Base-by-base conservation (phyloP, 2,113 vertebrate species). In the Scortum barcoo region DNA sequence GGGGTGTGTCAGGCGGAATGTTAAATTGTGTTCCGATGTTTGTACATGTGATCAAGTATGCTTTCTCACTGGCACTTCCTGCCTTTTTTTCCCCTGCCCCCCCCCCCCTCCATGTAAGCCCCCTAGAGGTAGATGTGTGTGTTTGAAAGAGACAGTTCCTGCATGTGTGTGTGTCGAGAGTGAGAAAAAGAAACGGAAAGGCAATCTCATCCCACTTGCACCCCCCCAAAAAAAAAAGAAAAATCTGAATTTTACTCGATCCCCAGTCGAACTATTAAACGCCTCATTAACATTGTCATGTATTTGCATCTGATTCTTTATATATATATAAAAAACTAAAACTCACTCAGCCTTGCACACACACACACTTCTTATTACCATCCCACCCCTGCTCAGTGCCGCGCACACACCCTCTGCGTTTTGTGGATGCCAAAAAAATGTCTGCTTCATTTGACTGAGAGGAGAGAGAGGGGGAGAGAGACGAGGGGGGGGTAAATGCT, bases 1-100 rank as follows among this genome's bases (percentile, higher is more conserved):
- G 93, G 93, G 93, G 95, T 93, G 94, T 95, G 95, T 95, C 95
- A 94, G 92, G 90, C 91, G 76, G 89, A 92, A 92, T 93, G 92
- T 90, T 92, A 89, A 94, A 92, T 93, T 93, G 91, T 92, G 91
- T 90, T 93, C 88, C 89, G 89, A 92, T 95, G 93, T 95, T 94
- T 95, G 94, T 92, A 92, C 92, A 91, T 93, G 93, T 95, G 94
- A 95, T 95, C 94, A 91, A 94, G 90, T 93, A 92, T 92, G 89
- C 89, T 83, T 92, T 67, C 91, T 91, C 90, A 81, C 84, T 93
- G 91, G 68, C 85, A 93, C 91, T 93, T 93, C 91, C 93, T 91
- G 91, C 76, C 84, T 90, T 66, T 68, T 56, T 56, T 73, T 36
- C 33, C 6, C n/a, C n/a, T n/a, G n/a, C n/a, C n/a, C n/a, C n/a